A percentile compares a stretch with the other conserved stretches of the same genome.
These are phyloP conservation scores for Schizothorax lantsangensis DNA, from an alignment of 2,797 vertebrate genomes.

Conservation along the genomic window DNA sequence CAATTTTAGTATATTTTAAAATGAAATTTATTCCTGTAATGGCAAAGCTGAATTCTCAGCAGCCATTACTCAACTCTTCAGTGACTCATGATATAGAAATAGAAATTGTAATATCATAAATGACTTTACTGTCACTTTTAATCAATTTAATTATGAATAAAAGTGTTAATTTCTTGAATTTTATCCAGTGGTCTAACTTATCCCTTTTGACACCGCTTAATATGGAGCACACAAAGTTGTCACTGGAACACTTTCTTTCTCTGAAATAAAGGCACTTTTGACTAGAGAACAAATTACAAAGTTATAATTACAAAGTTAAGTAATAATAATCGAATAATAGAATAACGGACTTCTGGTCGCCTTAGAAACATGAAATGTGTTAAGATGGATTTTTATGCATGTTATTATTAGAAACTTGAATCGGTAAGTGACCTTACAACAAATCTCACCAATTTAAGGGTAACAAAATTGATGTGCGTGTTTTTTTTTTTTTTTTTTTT, in stretches of 20 bases:
- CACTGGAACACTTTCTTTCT: background rate
- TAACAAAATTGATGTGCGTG: background rate
- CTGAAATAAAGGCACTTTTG: background rate
- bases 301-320: too few species aligned
- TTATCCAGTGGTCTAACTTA: background rate
- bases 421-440: constrained; percentile 8
- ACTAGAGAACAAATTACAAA: background rate
- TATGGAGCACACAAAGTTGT: background rate
- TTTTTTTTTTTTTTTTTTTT: background rate
- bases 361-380: constrained; percentile 9
- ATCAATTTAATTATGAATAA: background rate
- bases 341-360: background rate
- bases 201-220: background rate
- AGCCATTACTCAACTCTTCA: background rate
- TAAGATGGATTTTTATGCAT: background rate
- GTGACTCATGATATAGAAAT: background rate
- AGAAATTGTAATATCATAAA: background rate
- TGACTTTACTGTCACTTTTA: background rate
- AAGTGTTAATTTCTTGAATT: background rate
- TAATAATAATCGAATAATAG: too few species aligned
- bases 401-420: constrained; percentile 22
- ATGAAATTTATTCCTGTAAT: background rate
- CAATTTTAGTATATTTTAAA: background rate
- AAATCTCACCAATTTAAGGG: constrained; percentile 3
- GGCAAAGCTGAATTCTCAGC: background rate